Evolutionary conservation across 2,113 vertebrate species (phyloP).

Genomic region (Sturnus vulgaris): DNA sequence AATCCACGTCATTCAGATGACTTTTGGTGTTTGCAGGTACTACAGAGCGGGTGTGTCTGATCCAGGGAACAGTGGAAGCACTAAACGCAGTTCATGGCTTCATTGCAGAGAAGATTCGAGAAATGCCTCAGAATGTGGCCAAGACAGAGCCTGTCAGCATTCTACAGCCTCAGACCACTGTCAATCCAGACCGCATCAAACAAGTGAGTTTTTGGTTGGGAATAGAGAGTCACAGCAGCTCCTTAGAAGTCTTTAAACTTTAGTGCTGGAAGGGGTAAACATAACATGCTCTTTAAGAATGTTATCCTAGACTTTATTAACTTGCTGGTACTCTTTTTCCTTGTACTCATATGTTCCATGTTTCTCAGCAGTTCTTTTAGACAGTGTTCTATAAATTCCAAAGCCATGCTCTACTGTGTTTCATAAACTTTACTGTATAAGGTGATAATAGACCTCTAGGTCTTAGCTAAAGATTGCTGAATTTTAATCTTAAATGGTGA

Average conservation of each 20-base stretch:
- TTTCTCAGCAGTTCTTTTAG: conserved; percentile 36
- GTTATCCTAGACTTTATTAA: conserved; percentile 10
- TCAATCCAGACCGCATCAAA: conserved; percentile 99
- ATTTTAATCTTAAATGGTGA: not conserved
- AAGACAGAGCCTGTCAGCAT: conserved; percentile 99
- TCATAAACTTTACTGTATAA: not conserved
- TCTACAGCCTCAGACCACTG: conserved; percentile 97
- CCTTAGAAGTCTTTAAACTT: conserved; percentile 48
- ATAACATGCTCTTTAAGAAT: not conserved
- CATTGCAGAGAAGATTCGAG: conserved; percentile 98
- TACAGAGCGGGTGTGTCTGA: conserved; percentile 97
- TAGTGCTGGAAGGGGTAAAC: conserved; percentile 1
- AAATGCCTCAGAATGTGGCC: conserved; percentile 99
- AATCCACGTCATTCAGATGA: not conserved
- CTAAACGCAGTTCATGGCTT: conserved; percentile 99
- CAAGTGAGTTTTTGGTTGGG: conserved; percentile 86
- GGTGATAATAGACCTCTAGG: not conserved
- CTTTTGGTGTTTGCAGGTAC: conserved; percentile 81
- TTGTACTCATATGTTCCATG: not conserved
- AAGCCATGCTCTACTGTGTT: not conserved
- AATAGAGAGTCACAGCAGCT: conserved; percentile 63
- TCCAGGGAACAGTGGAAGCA: conserved; percentile 98
- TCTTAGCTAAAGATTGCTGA: not conserved
- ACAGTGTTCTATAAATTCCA: not conserved
- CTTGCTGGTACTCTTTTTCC: not conserved